Percentiles rank a stretch among this genome's conserved stretches.
These are phyloP conservation scores for Auanema sp. DNA, from an alignment of 2,888 invertebrate species.

Conservation along the genomic window DNA sequence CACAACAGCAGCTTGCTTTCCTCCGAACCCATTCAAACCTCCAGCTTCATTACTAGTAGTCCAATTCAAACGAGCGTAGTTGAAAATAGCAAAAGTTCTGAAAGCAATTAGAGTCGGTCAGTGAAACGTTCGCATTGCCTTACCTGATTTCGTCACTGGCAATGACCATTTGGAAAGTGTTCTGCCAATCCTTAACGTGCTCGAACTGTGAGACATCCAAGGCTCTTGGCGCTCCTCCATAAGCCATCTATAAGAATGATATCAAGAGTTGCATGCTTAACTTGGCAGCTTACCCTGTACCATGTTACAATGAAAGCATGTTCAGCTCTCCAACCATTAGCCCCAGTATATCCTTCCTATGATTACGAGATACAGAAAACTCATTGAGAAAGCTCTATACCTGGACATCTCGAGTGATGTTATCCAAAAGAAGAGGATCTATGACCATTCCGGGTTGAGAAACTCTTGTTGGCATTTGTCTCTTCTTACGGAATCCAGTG, in stretches of 20 bases:
- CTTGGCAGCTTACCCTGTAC: conserved; percentile 37
- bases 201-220: conserved; percentile 56
- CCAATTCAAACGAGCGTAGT: conserved; percentile 88
- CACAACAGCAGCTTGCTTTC: conserved; percentile 67
- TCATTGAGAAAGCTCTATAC: conserved; percentile 9
- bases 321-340: conserved; percentile 52
- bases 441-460: conserved; percentile 55
- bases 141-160: conserved; percentile 86
- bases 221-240: conserved; percentile 55
- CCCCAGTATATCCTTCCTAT: conserved; percentile 48
- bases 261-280: neutral
- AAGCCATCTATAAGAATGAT: conserved; percentile 54
- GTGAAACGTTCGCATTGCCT: neutral
- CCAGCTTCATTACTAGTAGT: conserved; percentile 87
- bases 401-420: conserved; percentile 53
- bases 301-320: conserved; percentile 58
- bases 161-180: conserved; percentile 90
- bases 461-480: conserved; percentile 51
- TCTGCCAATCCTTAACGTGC: conserved; percentile 70
- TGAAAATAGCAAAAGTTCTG: conserved; percentile 85
- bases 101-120: neutral
- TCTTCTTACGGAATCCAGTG: conserved; percentile 35
- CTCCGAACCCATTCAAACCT: conserved; percentile 52
- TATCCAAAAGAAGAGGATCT: conserved; percentile 51
- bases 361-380: neutral